phyloP scores from a whole-genome alignment of 2,888 invertebrate species.

The Netelia inedita region DNA sequence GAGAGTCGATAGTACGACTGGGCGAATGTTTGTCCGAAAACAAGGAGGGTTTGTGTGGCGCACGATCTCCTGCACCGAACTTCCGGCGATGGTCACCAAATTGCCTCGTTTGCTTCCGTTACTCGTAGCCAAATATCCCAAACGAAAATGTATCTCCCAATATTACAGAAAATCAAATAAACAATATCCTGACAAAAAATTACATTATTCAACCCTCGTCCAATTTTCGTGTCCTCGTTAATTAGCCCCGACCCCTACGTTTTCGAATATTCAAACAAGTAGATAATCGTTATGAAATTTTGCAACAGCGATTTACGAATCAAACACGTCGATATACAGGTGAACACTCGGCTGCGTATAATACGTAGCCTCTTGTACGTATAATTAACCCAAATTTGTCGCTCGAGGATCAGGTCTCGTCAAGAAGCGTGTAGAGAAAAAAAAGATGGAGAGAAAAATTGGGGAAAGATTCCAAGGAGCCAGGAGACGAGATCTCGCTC shows the following conservation, averaged over 20 bases:
- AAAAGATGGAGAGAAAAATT: slow-evolving; percentile 11
- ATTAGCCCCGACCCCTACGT: slow-evolving; percentile 23
- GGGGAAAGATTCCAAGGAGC: slow-evolving; percentile 39
- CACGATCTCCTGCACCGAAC: slow-evolving; percentile 6
- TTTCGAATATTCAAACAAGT: slow-evolving; percentile 33
- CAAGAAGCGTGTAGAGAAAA: slow-evolving; percentile 42
- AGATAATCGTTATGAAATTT: slow-evolving; percentile 30
- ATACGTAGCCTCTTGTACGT: slow-evolving; percentile 51
- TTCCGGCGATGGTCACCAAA: slow-evolving; percentile 30
- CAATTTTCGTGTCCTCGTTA: slow-evolving; percentile 27
- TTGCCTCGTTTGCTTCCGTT: slow-evolving; percentile 25
- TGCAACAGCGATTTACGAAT: background rate
- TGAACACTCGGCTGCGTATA: too few species aligned
- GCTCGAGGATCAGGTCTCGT: slow-evolving; percentile 57
- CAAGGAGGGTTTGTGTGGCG: slow-evolving; percentile 20
- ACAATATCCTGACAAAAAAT: background rate
- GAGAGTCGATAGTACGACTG: slow-evolving; percentile 27
- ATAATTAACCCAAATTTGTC: slow-evolving; percentile 72
- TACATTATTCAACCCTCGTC: background rate
- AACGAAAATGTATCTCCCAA: slow-evolving; percentile 13
- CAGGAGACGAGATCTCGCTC: slow-evolving; percentile 53
- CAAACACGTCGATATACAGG: background rate
- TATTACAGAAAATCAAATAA: slow-evolving; percentile 11
- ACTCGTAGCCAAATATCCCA: slow-evolving; percentile 39
- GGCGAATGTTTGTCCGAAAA: slow-evolving; percentile 55